Evolutionary conservation across 1,140 invertebrate genomes (phyloP).

Genomic region (Drosophila pandora): DNA sequence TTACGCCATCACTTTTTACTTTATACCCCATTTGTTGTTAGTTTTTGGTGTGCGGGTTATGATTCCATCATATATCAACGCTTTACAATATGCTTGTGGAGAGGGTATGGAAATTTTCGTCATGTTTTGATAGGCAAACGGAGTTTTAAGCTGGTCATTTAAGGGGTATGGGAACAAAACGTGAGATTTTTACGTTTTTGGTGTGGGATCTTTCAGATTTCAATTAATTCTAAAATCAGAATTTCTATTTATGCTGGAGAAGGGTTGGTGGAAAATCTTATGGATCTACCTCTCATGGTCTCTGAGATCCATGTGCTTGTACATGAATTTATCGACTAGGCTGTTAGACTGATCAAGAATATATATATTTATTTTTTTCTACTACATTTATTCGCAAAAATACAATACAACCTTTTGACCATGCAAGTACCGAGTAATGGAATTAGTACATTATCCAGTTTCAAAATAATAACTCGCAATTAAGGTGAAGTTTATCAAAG

Average conservation of each 20-base stretch:
- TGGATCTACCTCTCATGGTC: too few species aligned
- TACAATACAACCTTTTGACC: too few species aligned
- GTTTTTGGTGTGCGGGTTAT: slow-evolving; percentile 18
- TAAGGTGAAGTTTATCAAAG: too few species aligned
- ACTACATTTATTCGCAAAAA: too few species aligned
- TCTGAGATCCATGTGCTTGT: too few species aligned
- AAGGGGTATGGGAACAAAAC: slow-evolving; percentile 25
- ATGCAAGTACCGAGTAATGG: too few species aligned
- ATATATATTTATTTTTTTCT: too few species aligned
- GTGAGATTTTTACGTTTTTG: slow-evolving; percentile 43
- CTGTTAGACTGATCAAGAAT: too few species aligned
- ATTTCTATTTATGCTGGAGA: not conserved
- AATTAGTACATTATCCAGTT: too few species aligned
- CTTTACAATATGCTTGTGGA: slow-evolving; percentile 62
- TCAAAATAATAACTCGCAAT: too few species aligned
- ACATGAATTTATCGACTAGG: too few species aligned
- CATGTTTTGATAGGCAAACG: slow-evolving; percentile 71
- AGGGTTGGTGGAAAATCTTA: not conserved
- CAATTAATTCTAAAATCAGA: slow-evolving; percentile 25
- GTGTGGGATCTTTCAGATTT: slow-evolving; percentile 57
- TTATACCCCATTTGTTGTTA: slow-evolving; percentile 34
- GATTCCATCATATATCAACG: slow-evolving; percentile 32
- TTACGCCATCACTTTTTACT: slow-evolving; percentile 44
- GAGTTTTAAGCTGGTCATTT: slow-evolving; percentile 19
- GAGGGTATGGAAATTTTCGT: slow-evolving; percentile 66